Evolutionary conservation across 2,113 vertebrate species (phyloP), one percentile per base, ranked within the genome.

Genomic region (Nyctibius bracteatus): DNA sequence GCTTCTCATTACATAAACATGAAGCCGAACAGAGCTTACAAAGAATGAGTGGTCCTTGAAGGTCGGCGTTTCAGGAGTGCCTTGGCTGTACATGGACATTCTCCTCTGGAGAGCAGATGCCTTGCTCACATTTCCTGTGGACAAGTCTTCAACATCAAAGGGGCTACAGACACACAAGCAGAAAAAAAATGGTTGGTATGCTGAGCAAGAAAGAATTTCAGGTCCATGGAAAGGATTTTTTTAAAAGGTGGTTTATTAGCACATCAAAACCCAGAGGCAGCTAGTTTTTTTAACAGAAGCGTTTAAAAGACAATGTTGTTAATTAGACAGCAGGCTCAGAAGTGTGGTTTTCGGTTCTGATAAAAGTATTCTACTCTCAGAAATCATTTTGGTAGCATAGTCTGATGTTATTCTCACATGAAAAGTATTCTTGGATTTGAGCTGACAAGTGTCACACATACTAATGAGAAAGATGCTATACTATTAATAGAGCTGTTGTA

Each of bases 31-130:
- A 27, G 66, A 41, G 99, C 99, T 99, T 98, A 99, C 99, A 86
- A 99, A 99, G 97, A 99, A 99, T 33, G 99, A 97, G 77, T 98
- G 98, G 77, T 99, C 99, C 97, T 99, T 99, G 98, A 99, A 99
- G 93, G 98, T 99, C 91, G 99, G 99, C 1, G 99, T 99, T 95
- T 99, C 99, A 0, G 99, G 99, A 19, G 99, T 99, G 86, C 99
- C 99, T 98, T 99, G 99, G 98, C 99, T 99, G 96, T 99, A 99
- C 94, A 99, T 97, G 14, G 99, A 99, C 97, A 99, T 98, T 92
- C 99, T 98, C 95, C 99, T 98, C 96, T 99, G 99, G 35, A 99
- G 98, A 71, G 98, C 99, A 7, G 99, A 97, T 19, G 98, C 98
- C 98, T 99, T 99, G 98, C 98, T 99, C 86, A 99, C 97, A 12